phyloP scores from a whole-genome alignment of 1,140 invertebrate species.

The Glossosoma conforme region DNA sequence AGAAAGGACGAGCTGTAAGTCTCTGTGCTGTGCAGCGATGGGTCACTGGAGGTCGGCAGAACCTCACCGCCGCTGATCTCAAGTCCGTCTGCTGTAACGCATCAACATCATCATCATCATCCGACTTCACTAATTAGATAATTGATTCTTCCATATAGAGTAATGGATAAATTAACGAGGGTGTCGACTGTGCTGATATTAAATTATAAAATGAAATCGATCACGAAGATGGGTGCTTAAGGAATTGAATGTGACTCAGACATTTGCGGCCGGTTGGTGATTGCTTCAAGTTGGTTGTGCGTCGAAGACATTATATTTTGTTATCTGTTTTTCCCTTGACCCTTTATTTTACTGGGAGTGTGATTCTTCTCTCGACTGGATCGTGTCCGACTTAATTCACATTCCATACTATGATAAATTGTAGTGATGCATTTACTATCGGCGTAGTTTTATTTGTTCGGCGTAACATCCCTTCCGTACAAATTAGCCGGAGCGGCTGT shows the following conservation, averaged over 20 bases:
- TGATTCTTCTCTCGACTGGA: not conserved
- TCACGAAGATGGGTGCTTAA: not conserved
- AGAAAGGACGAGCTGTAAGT: conserved; percentile 65
- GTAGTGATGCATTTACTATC: conserved; percentile 14
- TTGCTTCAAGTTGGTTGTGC: conserved; percentile 28
- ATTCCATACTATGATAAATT: conserved; percentile 22
- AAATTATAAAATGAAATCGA: not conserved
- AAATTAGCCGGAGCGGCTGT: too few relatives aligned
- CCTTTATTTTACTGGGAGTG: too few relatives aligned
- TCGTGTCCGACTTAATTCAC: conserved; percentile 20
- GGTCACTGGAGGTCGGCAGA: too few relatives aligned
- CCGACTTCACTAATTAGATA: conserved; percentile 7
- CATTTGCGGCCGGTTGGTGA: conserved; percentile 5
- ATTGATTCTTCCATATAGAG: not conserved
- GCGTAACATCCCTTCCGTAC: too few relatives aligned
- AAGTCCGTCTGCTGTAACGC: too few relatives aligned
- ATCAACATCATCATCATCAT: not conserved
- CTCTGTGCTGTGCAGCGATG: not conserved
- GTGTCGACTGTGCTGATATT: conserved; percentile 9
- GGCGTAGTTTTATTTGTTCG: too few relatives aligned
- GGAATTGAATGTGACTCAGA: conserved; percentile 3
- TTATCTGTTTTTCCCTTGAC: conserved; percentile 4
- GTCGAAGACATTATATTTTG: conserved; percentile 18
- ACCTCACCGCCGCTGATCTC: too few relatives aligned
- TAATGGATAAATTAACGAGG: conserved; percentile 5